These are phyloP conservation scores for Rhagophthalmus giganteus DNA, from an alignment of 2,888 invertebrate genomes.

Conservation along the genomic window DNA sequence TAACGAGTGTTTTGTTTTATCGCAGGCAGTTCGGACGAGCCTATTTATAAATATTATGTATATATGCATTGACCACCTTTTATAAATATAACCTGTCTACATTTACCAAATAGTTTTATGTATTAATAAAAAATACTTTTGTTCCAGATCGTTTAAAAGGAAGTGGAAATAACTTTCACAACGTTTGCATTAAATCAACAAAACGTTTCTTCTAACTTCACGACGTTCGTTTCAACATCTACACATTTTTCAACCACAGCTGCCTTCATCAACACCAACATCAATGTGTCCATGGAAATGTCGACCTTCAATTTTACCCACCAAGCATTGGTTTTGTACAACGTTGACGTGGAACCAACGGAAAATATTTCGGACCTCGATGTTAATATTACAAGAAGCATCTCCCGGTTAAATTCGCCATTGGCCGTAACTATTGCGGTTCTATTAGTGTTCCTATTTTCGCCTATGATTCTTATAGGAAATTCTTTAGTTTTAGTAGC, in stretches of 20 bases:
- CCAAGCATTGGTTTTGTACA: conserved; percentile 44
- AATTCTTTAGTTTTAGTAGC: conserved; percentile 64
- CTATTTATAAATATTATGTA: no score
- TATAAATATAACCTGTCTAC: no score
- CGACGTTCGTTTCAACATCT: conserved; percentile 14
- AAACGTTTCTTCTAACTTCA: conserved; percentile 18
- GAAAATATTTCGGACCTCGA: conserved; percentile 46
- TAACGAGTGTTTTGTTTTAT: no score
- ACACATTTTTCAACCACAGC: conserved; percentile 15
- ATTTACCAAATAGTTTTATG: no score
- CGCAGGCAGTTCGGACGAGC: no score
- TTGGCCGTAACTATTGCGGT: conserved; percentile 57
- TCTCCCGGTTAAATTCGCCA: conserved; percentile 51
- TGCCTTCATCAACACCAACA: conserved; percentile 35
- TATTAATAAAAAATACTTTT: conserved; percentile 1
- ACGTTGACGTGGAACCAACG: conserved; percentile 39
- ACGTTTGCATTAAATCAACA: conserved; percentile 12
- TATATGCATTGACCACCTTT: no score
- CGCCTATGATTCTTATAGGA: conserved; percentile 62
- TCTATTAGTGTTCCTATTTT: conserved; percentile 58
- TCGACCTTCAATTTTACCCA: conserved; percentile 46
- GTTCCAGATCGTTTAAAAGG: conserved; percentile 5
- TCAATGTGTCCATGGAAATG: conserved; percentile 49
- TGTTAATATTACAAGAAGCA: conserved; percentile 46
- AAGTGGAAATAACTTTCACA: conserved; percentile 3